These are phyloP conservation scores for Heliconius eleuchia DNA, from an alignment of 1,140 invertebrate genomes.

Conservation along the genomic window DNA sequence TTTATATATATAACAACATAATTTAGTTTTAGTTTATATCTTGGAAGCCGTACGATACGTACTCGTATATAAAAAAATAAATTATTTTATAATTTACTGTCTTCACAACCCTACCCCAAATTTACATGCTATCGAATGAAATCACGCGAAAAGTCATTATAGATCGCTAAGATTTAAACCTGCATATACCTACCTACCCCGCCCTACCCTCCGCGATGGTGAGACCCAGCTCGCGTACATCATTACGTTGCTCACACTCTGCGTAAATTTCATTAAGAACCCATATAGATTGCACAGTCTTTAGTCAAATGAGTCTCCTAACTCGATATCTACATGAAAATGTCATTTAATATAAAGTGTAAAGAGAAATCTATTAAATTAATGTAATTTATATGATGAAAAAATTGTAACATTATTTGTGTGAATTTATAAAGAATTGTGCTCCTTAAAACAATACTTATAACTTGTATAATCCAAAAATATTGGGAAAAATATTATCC, in stretches of 20 bases:
- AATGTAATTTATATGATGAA: not conserved
- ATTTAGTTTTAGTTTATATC: not conserved
- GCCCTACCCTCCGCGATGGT: not conserved
- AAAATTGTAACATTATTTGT: not conserved
- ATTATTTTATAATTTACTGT: not conserved
- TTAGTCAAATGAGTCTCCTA: slow-evolving; percentile 15
- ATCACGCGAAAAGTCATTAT: slow-evolving; percentile 74
- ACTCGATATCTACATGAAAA: slow-evolving; percentile 10
- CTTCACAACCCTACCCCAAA: slow-evolving; percentile 39
- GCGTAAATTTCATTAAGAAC: slow-evolving; percentile 40
- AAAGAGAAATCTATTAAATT: not conserved
- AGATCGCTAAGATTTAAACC: slow-evolving; percentile 67
- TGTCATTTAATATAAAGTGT: not conserved
- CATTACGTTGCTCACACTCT: slow-evolving; percentile 31
- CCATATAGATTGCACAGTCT: slow-evolving; percentile 38
- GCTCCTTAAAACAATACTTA: not conserved
- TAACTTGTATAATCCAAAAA: too few species aligned
- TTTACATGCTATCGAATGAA: slow-evolving; percentile 68
- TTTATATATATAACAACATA: not conserved
- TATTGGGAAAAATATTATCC: too few species aligned
- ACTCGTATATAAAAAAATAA: not conserved
- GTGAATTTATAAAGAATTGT: not conserved
- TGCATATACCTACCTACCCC: not conserved
- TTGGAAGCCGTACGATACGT: not conserved
- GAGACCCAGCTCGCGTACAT: slow-evolving; percentile 17